Evolutionary conservation across 2,113 vertebrate genomes (phyloP).

Genomic region (Silurus meridionalis): DNA sequence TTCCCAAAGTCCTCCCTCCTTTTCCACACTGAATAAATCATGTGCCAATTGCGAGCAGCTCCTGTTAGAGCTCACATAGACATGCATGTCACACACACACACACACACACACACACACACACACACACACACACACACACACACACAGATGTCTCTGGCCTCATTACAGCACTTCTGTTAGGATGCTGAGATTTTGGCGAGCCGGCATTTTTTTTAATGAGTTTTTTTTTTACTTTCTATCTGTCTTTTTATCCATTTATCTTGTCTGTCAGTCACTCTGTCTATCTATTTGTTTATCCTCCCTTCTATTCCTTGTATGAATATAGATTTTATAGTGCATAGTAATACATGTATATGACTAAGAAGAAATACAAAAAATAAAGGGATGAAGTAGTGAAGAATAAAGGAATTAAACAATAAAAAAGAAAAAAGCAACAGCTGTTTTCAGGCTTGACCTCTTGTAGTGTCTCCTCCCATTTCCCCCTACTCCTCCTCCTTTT

Average conservation of each 20-base stretch:
- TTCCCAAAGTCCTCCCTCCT: constrained; percentile 67
- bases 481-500: constrained; percentile 33
- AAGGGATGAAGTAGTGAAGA: neutral
- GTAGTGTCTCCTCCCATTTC: constrained; percentile 62
- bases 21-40: constrained; percentile 75
- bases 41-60: constrained; percentile 79
- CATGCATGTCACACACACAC: constrained; percentile 67
- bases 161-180: constrained; percentile 62
- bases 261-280: neutral
- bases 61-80: constrained; percentile 42
- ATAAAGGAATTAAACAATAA: neutral
- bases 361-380: neutral
- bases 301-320: neutral
- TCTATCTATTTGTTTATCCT: neutral
- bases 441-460: constrained; percentile 36
- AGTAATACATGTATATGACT: neutral
- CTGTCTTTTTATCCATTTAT: neutral
- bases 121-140: constrained; percentile 74
- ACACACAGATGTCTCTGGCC: constrained; percentile 60
- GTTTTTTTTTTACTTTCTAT: constrained; percentile 13
- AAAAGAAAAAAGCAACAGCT: constrained; percentile 22
- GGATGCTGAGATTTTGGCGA: constrained; percentile 42
- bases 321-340: neutral
- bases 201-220: constrained; percentile 31
- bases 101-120: constrained; percentile 56